Evolutionary conservation across 1,140 invertebrate genomes (phyloP).

Genomic region (Lucilia cuprina): DNA sequence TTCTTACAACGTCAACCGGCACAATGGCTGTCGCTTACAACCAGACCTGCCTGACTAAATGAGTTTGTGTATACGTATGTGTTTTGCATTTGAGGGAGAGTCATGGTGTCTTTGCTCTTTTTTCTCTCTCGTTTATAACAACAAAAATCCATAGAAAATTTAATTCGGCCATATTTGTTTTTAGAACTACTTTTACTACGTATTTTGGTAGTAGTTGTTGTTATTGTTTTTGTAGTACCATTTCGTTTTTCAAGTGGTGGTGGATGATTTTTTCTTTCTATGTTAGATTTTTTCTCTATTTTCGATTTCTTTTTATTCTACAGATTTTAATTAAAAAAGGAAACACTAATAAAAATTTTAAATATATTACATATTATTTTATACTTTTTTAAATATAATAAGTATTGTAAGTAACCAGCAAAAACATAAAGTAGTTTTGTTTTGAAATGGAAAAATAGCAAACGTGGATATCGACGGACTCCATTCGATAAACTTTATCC

Average conservation of each 20-base stretch:
- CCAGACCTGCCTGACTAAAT: no score
- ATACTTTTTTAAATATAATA: no score
- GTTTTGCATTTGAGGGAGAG: background rate
- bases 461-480: no score
- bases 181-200: constrained; percentile 10
- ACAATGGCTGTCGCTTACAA: background rate
- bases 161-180: constrained; percentile 28
- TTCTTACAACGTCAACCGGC: background rate
- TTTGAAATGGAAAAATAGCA: no score
- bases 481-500: no score
- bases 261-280: background rate
- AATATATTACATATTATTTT: no score
- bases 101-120: background rate
- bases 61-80: background rate
- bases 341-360: no score
- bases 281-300: no score
- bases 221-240: background rate
- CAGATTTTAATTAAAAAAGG: no score
- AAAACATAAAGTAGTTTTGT: no score
- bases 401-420: no score
- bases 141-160: background rate
- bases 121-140: background rate
- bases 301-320: no score
- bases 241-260: background rate
- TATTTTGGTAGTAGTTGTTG: background rate